Base-by-base conservation (phyloP, 2,888 invertebrate genomes). In the Homarus gammarus region DNA sequence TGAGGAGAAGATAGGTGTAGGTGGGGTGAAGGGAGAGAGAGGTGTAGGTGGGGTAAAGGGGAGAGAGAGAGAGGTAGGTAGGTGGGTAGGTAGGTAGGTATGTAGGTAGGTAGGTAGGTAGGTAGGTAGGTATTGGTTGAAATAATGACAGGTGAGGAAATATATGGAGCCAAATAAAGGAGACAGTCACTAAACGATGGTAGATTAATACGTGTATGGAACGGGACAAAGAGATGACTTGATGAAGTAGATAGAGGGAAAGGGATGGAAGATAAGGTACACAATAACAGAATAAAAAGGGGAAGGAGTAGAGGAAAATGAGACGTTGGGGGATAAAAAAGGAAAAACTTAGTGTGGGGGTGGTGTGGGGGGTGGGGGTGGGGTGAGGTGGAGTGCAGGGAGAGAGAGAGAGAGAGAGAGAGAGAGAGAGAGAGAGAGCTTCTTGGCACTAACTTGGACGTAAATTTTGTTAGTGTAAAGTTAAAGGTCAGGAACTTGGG, bases 401-500 rank as follows among this genome's bases (percentile, higher is more conserved):
- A 5, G 44, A 8, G 5, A 5, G 68, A 72, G 31, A 72, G 72
- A 31, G 72, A 15, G 56, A 2, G 22, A 56, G 56, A 56, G 27
- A 70, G 70, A 36, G 31, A 31, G 2, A 64, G 64, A n/a, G 36
- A 40, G 49, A 27, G 75, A 5, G 10, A 40, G 49, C 51, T 49
- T 72, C 79, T 78, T 79, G 36, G 56, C 33, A 61, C 61, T 79
- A 79, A 79, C 79, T 79, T 79, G 79, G 27, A 36, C 51, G 61
- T 56, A 79, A 79, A 56, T 61, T 56, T 36, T 61, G 79, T 79
- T 78, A 78, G 61, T n/a, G n/a, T n/a, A 22, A 78, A 61, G 79
- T 79, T 78, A 79, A 78, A 61, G 61, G 36, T 33, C 51, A 15
- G 79, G 38, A 79, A 79, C 79, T 78, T 79, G 79, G 56, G 79